Percentiles rank a stretch among this genome's conserved stretches.
Conservation (phyloP, 2,113 vertebrate genomes). For the human region GRCh38 chr4:40442001-40442500, state of each 20-base stretch:
- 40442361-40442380: neutral
- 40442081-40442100: neutral
- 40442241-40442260: neutral
- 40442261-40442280: neutral
- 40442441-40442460: neutral
- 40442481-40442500: neutral
- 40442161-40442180: neutral
- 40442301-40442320: neutral
- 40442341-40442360: neutral
- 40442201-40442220: neutral
- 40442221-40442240: neutral
- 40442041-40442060: neutral
- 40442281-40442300: neutral
- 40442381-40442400: neutral
- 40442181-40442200: neutral
- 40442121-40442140: constrained; percentile 30
- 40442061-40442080: neutral
- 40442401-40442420: neutral
- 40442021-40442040: neutral
- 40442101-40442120: neutral
- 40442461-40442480: neutral
- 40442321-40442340: neutral
- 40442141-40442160: neutral
- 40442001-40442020: neutral
- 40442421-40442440: neutral